These are phyloP conservation scores for Metridium senile DNA, from an alignment of 92 coral and sea anemone genomes.

Conservation along the genomic window DNA sequence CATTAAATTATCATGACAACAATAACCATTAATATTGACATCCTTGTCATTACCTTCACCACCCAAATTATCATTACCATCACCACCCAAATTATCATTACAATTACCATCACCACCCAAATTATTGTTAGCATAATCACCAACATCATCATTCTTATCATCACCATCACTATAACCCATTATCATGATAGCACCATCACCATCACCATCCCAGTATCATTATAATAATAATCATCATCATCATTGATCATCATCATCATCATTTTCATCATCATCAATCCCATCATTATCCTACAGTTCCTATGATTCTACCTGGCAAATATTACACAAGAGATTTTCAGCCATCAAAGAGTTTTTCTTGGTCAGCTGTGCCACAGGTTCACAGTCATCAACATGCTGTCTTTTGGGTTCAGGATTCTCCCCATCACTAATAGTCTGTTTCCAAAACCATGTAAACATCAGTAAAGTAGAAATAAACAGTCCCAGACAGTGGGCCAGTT, in stretches of 20 bases:
- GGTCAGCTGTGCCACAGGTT: neutral
- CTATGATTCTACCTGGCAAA: slow-evolving; percentile 70
- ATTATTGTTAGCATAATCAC: neutral
- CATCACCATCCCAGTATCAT: neutral
- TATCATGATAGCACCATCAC: neutral
- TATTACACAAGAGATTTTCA: slow-evolving; percentile 74
- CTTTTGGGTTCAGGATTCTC: slow-evolving; percentile 31
- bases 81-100: neutral
- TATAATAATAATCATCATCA: neutral
- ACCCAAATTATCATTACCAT: neutral
- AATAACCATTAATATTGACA: too few species aligned
- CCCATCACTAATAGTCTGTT: slow-evolving; percentile 28
- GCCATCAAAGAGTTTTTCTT: slow-evolving; percentile 63
- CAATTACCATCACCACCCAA: neutral
- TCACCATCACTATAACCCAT: neutral
- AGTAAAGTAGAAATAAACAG: too few species aligned
- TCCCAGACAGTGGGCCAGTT: too few species aligned
- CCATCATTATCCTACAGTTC: neutral
- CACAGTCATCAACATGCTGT: slow-evolving; percentile 18
- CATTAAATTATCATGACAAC: too few species aligned
- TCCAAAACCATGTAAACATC: too few species aligned
- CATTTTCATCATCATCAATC: slow-evolving; percentile 1
- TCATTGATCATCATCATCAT: neutral
- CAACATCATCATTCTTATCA: neutral
- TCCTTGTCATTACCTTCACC: neutral